Conservation (phyloP, 2,888 invertebrate species). For the Meteorus colon region DNA sequence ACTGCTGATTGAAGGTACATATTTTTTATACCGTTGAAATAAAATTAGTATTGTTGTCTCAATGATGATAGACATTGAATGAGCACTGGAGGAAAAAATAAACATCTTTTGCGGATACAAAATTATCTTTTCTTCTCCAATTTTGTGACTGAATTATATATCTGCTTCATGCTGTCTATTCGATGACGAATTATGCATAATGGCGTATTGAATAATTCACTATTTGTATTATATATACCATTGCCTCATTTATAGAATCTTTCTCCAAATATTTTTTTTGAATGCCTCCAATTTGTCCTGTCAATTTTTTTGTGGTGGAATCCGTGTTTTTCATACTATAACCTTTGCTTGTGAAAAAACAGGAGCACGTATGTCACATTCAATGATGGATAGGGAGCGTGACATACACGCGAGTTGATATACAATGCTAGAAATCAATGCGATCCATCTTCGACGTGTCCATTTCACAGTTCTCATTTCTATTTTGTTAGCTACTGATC, state of each 20-base stretch:
- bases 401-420: not conserved
- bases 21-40: no score
- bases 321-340: not conserved
- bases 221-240: not conserved
- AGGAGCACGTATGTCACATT: slow-evolving; percentile 30
- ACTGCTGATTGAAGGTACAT: no score
- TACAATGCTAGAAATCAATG: not conserved
- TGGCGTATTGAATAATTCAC: not conserved
- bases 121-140: not conserved
- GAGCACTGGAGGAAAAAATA: no score
- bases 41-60: no score
- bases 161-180: slow-evolving; percentile 56
- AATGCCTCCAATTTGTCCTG: not conserved
- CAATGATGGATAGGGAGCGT: slow-evolving; percentile 32
- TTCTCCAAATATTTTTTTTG: slow-evolving; percentile 33
- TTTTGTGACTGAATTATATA: slow-evolving; percentile 7
- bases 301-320: not conserved
- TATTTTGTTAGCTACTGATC: not conserved
- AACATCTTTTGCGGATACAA: not conserved
- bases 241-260: slow-evolving; percentile 19
- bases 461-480: not conserved
- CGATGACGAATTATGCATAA: slow-evolving; percentile 59
- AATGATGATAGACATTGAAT: no score
- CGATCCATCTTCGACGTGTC: slow-evolving; percentile 34
- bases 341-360: slow-evolving; percentile 6